Evolutionary conservation across 1,140 invertebrate species (phyloP).

Genomic region (Glomeris maerens): DNA sequence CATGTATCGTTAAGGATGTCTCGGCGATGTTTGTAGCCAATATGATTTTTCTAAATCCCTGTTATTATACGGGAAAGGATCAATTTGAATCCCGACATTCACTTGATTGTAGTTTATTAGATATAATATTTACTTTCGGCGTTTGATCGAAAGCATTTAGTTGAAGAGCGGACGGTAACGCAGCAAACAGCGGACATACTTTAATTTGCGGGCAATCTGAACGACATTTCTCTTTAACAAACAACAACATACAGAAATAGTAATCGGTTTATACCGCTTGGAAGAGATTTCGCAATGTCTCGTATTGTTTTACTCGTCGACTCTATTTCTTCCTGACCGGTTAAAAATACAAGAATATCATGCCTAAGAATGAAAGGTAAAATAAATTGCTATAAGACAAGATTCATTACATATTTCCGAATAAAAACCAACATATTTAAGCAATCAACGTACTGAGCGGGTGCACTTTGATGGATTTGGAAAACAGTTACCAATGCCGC

Average conservation of each 20-base stretch:
- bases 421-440: constrained; percentile 5
- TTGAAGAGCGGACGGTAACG: constrained; percentile 59
- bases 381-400: too few relatives aligned
- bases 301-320: constrained; percentile 58
- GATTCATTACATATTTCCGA: too few relatives aligned
- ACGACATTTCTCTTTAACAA: too few relatives aligned
- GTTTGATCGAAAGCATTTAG: constrained; percentile 57
- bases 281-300: constrained; percentile 45
- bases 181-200: constrained; percentile 69
- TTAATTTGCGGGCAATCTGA: constrained; percentile 39
- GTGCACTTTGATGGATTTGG: constrained; percentile 71
- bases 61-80: constrained; percentile 4
- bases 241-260: neutral
- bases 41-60: constrained; percentile 68
- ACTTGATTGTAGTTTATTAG: neutral
- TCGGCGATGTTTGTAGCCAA: constrained; percentile 97
- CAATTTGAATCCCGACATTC: neutral
- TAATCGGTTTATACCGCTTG: neutral
- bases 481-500: constrained; percentile 69
- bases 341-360: constrained; percentile 93
- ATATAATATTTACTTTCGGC: constrained; percentile 25
- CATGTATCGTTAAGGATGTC: constrained; percentile 88
- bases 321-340: constrained; percentile 98
- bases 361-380: constrained; percentile 42
- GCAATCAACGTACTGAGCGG: constrained; percentile 55